Conservation (phyloP, 2,888 invertebrate genomes). For the Troides helena region DNA sequence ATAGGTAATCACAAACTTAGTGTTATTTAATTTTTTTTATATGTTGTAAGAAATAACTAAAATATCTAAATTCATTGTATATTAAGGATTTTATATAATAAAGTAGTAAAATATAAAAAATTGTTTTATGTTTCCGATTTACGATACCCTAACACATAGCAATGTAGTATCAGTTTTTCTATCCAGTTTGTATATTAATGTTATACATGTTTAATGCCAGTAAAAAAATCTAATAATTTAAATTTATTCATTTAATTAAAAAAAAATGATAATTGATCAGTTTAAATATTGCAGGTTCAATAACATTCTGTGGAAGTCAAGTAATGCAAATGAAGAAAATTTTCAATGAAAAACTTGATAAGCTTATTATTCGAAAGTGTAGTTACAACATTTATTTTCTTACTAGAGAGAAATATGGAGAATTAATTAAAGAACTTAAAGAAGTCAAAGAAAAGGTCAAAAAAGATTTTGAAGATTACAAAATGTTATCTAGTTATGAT, state of each 20-base stretch:
- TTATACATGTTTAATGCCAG: no score
- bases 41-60: not conserved
- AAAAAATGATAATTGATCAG: not conserved
- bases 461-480: conserved; percentile 60
- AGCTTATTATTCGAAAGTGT: conserved; percentile 53
- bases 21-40: not conserved
- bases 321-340: conserved; percentile 53
- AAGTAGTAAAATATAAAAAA: not conserved
- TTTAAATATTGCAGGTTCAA: conserved; percentile 44
- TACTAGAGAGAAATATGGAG: conserved; percentile 47
- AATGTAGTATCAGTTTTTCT: no score
- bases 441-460: conserved; percentile 47
- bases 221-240: no score
- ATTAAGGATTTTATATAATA: not conserved
- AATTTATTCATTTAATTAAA: not conserved
- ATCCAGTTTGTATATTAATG: no score
- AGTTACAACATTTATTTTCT: conserved; percentile 58
- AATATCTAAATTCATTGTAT: not conserved
- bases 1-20: not conserved
- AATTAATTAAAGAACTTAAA: conserved; percentile 58
- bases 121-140: not conserved
- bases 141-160: no score
- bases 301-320: conserved; percentile 40
- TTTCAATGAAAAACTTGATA: conserved; percentile 54
- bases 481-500: conserved; percentile 60